Percentiles rank a stretch among this genome's conserved stretches.
Conservation (phyloP, 92 coral and sea anemone species). For the Parazoanthus swiftii region DNA sequence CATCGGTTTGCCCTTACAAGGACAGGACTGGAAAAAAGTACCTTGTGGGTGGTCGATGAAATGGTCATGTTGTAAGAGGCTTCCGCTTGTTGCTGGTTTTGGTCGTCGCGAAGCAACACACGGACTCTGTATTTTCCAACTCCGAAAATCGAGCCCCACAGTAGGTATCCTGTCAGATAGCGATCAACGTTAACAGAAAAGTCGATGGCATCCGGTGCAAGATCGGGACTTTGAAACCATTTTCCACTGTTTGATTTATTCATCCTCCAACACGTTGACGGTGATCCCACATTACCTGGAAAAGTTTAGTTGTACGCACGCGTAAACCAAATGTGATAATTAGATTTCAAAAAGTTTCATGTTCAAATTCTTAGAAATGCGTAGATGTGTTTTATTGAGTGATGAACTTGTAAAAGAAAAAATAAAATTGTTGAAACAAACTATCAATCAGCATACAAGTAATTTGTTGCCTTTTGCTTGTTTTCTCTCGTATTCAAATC, state of each 20-base stretch:
- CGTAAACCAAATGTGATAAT: background rate
- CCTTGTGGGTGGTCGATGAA: slow-evolving; percentile 9
- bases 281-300: background rate
- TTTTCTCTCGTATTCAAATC: too few species aligned
- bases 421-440: too few species aligned
- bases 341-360: too few species aligned
- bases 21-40: background rate
- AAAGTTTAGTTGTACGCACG: background rate
- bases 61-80: background rate
- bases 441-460: too few species aligned
- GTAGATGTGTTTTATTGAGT: too few species aligned
- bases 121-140: background rate
- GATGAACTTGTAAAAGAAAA: too few species aligned
- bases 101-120: slow-evolving; percentile 2
- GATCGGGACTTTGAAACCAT: background rate
- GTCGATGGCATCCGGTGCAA: slow-evolving; percentile 8
- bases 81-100: background rate
- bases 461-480: too few species aligned
- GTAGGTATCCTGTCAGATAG: background rate
- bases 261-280: slow-evolving; percentile 28
- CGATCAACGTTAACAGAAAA: slow-evolving; percentile 1
- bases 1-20: slow-evolving; percentile 10
- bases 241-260: background rate
- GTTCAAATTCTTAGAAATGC: too few species aligned
- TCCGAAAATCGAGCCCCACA: background rate